These are phyloP conservation scores for Oenanthe melanoleuca DNA, from an alignment of 2,113 vertebrate genomes.

Conservation along the genomic window DNA sequence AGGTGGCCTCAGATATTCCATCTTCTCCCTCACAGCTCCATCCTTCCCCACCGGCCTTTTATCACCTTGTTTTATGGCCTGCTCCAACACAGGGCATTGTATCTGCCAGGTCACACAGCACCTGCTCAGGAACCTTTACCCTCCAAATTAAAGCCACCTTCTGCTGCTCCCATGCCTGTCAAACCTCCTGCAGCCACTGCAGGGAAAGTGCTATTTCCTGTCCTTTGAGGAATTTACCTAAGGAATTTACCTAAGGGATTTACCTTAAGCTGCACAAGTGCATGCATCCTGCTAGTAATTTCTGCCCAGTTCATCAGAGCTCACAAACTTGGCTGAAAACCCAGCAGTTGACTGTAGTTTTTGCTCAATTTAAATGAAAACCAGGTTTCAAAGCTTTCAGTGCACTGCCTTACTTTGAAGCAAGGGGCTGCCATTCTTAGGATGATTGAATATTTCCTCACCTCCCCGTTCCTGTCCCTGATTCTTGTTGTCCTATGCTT, in stretches of 20 bases:
- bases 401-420: background rate
- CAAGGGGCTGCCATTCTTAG: background rate
- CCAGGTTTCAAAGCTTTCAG: background rate
- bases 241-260: background rate
- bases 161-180: background rate
- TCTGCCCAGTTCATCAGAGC: background rate
- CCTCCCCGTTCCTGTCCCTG: background rate
- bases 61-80: background rate
- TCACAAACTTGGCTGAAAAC: background rate
- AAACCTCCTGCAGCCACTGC: background rate
- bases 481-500: background rate
- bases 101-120: background rate
- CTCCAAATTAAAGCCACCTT: background rate
- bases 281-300: background rate
- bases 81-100: background rate
- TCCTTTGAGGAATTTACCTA: background rate
- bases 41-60: fast-evolving
- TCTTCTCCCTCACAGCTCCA: background rate
- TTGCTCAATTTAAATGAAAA: background rate
- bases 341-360: background rate
- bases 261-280: background rate
- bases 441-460: background rate
- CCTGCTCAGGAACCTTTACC: background rate
- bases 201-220: background rate
- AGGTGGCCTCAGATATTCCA: background rate